Base-by-base conservation (phyloP, 2,113 vertebrate genomes). In the Cettia cetti region DNA sequence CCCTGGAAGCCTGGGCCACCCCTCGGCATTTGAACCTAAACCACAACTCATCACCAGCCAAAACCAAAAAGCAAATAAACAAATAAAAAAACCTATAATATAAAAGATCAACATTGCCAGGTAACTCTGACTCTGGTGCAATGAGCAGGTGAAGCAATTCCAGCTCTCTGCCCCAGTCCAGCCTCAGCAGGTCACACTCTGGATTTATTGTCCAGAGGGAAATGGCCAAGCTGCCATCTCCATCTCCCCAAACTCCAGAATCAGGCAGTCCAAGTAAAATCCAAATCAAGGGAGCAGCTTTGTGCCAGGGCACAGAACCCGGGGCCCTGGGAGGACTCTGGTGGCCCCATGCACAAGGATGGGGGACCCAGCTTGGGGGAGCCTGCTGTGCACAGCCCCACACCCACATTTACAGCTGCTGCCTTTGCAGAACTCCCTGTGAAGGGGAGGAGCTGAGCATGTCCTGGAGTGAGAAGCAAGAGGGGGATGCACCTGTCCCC, bases 181-280 rank as follows among this genome's bases (percentile, higher is more conserved):
- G 64, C 65, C 45, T 80, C 1, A 0, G 68, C 0, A 0, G 40
- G 31, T 22, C 44, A 56, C 1, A 0, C 40, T 72, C 72, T n/a
- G 16, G 52, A 37, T 90, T 65, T 72, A 15, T 13, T 13, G 45
- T 70, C 47, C 78, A 6, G 47, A 47, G 19, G 47, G 54, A 86
- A 91, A 52, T 0, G 7, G 56, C 68, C 54, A n/a, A 94, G 69
- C 19, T 60, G 65, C 74, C 64, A 15, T 15, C 45, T 69, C 66
- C 86, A 44, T 31, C 35, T 45, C 61, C 82, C 59, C 35, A 75
- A 30, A 27, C n/a, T 56, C 72, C 15, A 4, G 77, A 69, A 76
- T 53, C 13, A n/a, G 54, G 68, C 54, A 72, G 68, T 66, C 70
- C 47, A 45, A 72, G 59, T 26, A 14, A 91, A 86, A 90, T 12